A percentile compares a stretch with the other conserved stretches of the same genome.
These are phyloP conservation scores for Coregonus ussuriensis DNA, from an alignment of 2,797 vertebrate genomes.

Conservation along the genomic window DNA sequence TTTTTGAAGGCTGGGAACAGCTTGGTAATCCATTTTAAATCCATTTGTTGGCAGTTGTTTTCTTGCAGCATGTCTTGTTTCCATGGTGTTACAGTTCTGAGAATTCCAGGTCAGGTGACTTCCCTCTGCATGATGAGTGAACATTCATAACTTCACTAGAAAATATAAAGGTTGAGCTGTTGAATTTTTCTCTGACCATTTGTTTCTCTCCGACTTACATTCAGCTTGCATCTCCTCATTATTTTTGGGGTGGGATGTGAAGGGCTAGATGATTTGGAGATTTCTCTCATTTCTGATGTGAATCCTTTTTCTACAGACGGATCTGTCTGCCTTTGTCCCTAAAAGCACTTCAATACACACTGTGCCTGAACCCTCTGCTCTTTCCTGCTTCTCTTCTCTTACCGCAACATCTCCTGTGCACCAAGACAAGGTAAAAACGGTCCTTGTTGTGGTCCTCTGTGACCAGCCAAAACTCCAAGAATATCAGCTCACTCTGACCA, in stretches of 20 bases:
- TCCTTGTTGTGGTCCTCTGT: not conserved
- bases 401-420: not conserved
- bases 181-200: not conserved
- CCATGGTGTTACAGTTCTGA: not conserved
- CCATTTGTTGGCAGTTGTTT: not conserved
- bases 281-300: slow-evolving; percentile 15
- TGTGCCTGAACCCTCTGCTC: slow-evolving; percentile 60
- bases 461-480: too few relatives aligned
- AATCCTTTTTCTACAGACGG: slow-evolving; percentile 51
- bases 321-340: not conserved
- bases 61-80: slow-evolving; percentile 1
- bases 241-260: slow-evolving; percentile 25
- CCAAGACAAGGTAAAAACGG: slow-evolving; percentile 47
- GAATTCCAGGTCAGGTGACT: slow-evolving; percentile 1
- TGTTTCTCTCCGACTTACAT: too few relatives aligned
- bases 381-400: slow-evolving; percentile 50
- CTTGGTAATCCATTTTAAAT: not conserved
- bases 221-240: not conserved
- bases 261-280: not conserved
- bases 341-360: slow-evolving; percentile 49
- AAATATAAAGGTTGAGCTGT: not conserved
- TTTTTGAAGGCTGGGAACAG: not conserved
- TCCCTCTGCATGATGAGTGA: not conserved
- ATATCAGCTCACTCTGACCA: not conserved
- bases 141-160: not conserved